A percentile compares a stretch with the other conserved stretches of the same genome.
These are phyloP conservation scores for Metellina segmentata DNA, from an alignment of 2,888 invertebrate genomes.

Conservation along the genomic window DNA sequence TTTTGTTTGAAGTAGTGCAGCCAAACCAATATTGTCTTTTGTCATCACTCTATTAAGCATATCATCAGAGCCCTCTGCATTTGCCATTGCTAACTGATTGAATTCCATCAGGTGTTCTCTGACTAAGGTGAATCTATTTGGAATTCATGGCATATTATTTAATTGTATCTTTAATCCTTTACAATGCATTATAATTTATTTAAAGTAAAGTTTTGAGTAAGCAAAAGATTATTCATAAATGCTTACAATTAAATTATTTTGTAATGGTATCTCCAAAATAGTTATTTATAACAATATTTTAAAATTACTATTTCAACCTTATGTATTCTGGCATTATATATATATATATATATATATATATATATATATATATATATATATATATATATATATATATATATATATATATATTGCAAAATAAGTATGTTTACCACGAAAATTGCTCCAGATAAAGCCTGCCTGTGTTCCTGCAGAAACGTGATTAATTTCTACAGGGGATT, in stretches of 20 bases:
- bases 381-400: no score
- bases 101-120: slow-evolving; percentile 98
- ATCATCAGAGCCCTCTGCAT: slow-evolving; percentile 95
- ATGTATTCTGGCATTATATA: no score
- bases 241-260: not conserved
- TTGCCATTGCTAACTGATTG: slow-evolving; percentile 98
- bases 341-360: no score
- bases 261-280: no score
- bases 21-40: slow-evolving; percentile 98
- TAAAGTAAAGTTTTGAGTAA: not conserved
- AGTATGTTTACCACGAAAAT: no score
- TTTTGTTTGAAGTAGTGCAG: slow-evolving; percentile 96
- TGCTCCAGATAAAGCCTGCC: no score
- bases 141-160: not conserved
- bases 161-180: not conserved
- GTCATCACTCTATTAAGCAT: slow-evolving; percentile 99
- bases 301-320: no score
- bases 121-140: slow-evolving; percentile 92
- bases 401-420: no score
- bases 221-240: not conserved
- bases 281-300: no score
- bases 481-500: no score
- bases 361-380: no score
- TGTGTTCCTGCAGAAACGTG: no score
- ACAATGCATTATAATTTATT: not conserved